These are phyloP conservation scores for Acrobasis consociella DNA, from an alignment of 2,888 invertebrate species.

Conservation along the genomic window DNA sequence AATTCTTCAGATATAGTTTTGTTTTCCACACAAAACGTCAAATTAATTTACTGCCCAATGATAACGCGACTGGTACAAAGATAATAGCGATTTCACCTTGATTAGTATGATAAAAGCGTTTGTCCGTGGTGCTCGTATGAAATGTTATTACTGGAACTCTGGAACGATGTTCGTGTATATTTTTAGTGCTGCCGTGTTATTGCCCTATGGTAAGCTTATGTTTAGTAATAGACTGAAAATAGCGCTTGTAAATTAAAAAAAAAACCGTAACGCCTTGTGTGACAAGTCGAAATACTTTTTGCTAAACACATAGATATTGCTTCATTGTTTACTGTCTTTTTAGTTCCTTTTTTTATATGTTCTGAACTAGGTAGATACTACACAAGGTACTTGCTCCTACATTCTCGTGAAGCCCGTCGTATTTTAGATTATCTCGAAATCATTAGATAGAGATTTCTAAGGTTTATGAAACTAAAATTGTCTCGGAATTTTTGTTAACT, in stretches of 20 bases:
- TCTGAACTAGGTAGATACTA: no score
- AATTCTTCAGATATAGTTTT: slow-evolving; percentile 28
- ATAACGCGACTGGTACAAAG: slow-evolving; percentile 59
- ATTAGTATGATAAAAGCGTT: slow-evolving; percentile 66
- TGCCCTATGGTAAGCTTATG: slow-evolving; percentile 59
- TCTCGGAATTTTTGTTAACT: no score
- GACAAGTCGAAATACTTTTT: no score
- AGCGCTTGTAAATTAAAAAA: not conserved
- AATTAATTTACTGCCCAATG: slow-evolving; percentile 66
- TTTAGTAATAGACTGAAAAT: slow-evolving; percentile 12
- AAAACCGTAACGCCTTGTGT: no score
- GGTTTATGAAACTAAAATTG: no score
- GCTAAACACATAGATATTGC: no score
- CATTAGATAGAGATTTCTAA: no score
- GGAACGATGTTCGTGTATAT: slow-evolving; percentile 53
- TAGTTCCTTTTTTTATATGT: no score
- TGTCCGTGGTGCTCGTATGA: slow-evolving; percentile 43
- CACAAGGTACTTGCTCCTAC: no score
- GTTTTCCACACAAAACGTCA: slow-evolving; percentile 54
- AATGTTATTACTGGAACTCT: slow-evolving; percentile 39
- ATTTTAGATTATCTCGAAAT: no score
- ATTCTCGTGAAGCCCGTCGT: no score
- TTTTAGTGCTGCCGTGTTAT: slow-evolving; percentile 48
- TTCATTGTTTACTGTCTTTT: no score
- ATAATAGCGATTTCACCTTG: slow-evolving; percentile 57